These are phyloP conservation scores for Beris chalybata DNA, from an alignment of 2,888 invertebrate genomes.

Conservation along the genomic window DNA sequence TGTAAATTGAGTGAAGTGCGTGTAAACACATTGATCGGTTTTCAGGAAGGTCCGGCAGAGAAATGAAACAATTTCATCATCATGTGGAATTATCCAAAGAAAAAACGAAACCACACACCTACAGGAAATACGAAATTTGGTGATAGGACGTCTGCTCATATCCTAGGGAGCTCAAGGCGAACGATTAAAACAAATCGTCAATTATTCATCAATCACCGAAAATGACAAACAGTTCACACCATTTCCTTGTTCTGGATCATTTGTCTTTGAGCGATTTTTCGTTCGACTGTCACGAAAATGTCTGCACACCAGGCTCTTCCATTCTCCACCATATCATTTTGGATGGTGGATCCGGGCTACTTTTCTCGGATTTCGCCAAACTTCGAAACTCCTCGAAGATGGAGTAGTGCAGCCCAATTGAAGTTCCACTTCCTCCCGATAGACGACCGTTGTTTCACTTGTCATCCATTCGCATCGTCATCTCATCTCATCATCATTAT, in stretches of 20 bases:
- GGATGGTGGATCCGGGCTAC: conserved; percentile 22
- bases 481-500: conserved; percentile 37
- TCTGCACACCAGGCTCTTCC: conserved; percentile 27
- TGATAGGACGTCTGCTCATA: too few relatives aligned
- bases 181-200: conserved; percentile 42
- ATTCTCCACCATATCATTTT: conserved; percentile 6
- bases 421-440: not conserved
- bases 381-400: conserved; percentile 8
- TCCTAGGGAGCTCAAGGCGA: not conserved
- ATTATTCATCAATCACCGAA: conserved; percentile 46
- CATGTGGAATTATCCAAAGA: too few relatives aligned
- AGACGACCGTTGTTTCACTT: conserved; percentile 26
- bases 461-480: conserved; percentile 35
- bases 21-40: too few relatives aligned
- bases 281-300: conserved; percentile 37
- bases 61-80: too few relatives aligned
- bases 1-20: too few relatives aligned
- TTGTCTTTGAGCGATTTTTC: conserved; percentile 37
- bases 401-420: conserved; percentile 9
- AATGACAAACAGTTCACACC: conserved; percentile 47
- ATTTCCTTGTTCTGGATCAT: conserved; percentile 40
- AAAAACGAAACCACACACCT: too few relatives aligned
- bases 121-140: too few relatives aligned
- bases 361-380: conserved; percentile 9
- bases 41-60: too few relatives aligned